Evolutionary conservation across 2,113 vertebrate species (phyloP).

Genomic region (Ardeotis arabs): DNA sequence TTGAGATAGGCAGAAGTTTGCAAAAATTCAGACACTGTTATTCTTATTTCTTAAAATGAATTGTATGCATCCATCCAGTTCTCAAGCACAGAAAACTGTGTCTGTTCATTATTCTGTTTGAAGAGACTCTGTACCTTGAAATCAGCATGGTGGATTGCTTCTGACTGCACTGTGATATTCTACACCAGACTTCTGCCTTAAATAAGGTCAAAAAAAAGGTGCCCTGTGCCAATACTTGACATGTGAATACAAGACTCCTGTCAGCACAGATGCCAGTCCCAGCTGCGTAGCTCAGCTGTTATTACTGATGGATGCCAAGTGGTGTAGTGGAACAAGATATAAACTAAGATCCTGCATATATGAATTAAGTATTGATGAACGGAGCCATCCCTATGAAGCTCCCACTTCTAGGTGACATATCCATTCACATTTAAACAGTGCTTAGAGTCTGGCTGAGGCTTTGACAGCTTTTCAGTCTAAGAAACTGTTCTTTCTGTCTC

Average conservation of each 20-base stretch:
- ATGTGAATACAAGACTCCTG: background rate
- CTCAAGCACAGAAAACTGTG: background rate
- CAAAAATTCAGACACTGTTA: background rate
- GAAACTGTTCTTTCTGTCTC: background rate
- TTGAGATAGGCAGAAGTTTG: background rate
- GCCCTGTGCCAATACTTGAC: conserved; percentile 1
- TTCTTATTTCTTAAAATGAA: background rate
- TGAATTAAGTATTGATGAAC: conserved; percentile 10
- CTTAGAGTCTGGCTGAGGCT: background rate
- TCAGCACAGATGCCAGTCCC: conserved; percentile 23
- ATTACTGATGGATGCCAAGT: conserved; percentile 17
- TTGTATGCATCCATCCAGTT: background rate
- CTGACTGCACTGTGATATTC: background rate
- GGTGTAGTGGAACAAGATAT: background rate
- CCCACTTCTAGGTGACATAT: background rate
- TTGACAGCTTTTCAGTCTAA: background rate
- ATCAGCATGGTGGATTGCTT: background rate
- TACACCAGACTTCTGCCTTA: background rate
- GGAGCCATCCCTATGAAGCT: background rate
- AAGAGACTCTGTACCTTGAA: background rate
- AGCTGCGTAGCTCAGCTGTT: conserved; percentile 23
- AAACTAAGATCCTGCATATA: background rate
- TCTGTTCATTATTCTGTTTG: background rate
- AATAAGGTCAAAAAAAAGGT: conserved; percentile 8
- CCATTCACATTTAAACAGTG: background rate